Evolutionary conservation across 2,797 vertebrate species (phyloP), one percentile per base, ranked within the genome.

Genomic region (Platyrinchus mystaceus): DNA sequence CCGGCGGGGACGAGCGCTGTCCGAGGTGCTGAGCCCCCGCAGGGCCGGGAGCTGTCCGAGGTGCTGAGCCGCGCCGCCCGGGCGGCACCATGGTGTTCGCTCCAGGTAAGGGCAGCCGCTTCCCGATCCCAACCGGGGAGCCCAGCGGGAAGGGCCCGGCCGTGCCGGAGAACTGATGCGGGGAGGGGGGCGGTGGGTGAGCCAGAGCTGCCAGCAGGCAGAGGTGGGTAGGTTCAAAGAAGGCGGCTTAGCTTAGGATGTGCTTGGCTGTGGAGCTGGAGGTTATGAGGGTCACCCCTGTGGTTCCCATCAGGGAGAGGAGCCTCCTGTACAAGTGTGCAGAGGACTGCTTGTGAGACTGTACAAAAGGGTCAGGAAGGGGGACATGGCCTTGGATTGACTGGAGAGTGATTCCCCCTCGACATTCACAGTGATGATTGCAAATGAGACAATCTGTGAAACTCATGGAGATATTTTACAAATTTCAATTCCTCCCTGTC

Each of bases 81-180:
- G 37, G 78, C 20, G 66, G 56, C 77, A 76, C 63, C 93, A 96
- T 96, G 96, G 96, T 96, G 44, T 96, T 96, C 18, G 96, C 95
- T 67, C 96, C 96, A 96, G 96, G 96, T 96, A 95, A 96, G 91
- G 81, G 30, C 60, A 67, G 64, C 68, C n/a, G 30, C 37, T 59
- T 76, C 43, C 44, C 24, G 4, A 8, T n/a, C 59, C 52, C 50
- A 3, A 37, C 16, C 24, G 59, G 44, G 63, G 18, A 50, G 20
- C n/a, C 34, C 62, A 7, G 30, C 46, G 34, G 69, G 69, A 91
- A 95, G 93, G 90, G 87, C 93, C 47, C 6, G 13, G 9, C 22
- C 9, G 3, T 68, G 80, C 30, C 2, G 4, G 66, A n/a, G 53
- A 15, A 41, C 58, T 64, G 43, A 34, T 74, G 44, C 2, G 3